A percentile compares a stretch with the other conserved stretches of the same genome.
Evolutionary conservation across 2,113 vertebrate species (phyloP).

Genomic region (Mionectes macconnelli): DNA sequence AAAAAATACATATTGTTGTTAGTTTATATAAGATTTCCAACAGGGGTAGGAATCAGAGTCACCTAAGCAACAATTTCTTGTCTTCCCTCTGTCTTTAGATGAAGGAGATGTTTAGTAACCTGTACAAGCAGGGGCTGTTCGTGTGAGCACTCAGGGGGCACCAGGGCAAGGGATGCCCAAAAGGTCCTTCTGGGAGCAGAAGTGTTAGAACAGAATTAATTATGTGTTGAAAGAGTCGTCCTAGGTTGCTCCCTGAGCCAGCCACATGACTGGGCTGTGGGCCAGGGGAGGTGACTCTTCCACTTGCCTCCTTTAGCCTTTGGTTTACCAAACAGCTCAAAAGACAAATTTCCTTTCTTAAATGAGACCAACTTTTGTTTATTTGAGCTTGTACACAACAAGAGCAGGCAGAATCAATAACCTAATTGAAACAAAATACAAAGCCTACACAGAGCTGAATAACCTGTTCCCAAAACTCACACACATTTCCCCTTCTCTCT

Average conservation of each 20-base stretch:
- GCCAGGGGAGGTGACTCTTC: not conserved
- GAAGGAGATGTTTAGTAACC: not conserved
- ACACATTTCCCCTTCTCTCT: not conserved
- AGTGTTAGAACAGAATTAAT: not conserved
- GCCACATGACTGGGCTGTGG: accelerated
- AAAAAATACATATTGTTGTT: not conserved
- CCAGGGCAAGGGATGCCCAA: not conserved
- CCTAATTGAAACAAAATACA: not conserved
- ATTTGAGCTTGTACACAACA: not conserved
- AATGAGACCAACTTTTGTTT: not conserved
- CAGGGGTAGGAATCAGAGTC: not conserved
- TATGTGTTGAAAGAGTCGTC: not conserved
- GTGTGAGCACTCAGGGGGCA: accelerated
- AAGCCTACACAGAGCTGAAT: not conserved
- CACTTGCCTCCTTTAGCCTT: not conserved
- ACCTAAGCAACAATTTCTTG: not conserved
- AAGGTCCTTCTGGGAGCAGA: not conserved
- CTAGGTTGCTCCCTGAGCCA: not conserved
- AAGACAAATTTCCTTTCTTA: not conserved
- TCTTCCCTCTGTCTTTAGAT: not conserved
- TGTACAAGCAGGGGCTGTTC: not conserved
- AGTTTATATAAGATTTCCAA: not conserved
- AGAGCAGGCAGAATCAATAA: not conserved
- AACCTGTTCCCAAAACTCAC: not conserved
- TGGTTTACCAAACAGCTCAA: not conserved